These are phyloP conservation scores for Alectoris magna DNA, from an alignment of 2,797 vertebrate genomes.

Conservation along the genomic window DNA sequence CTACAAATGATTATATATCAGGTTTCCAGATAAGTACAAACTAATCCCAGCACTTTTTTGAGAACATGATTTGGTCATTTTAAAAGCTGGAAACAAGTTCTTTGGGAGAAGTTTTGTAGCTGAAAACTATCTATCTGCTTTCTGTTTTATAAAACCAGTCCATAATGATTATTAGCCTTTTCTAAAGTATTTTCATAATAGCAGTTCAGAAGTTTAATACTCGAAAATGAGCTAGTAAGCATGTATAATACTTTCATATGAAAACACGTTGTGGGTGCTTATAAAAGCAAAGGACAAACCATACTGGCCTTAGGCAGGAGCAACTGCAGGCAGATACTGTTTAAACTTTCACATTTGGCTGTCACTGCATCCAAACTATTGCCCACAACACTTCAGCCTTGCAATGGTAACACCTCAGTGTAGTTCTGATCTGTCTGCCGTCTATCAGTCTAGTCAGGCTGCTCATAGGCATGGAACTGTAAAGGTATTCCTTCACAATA, in stretches of 20 bases:
- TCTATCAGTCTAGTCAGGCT: neutral
- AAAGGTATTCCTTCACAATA: neutral
- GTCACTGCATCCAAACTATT: neutral
- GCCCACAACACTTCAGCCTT: neutral
- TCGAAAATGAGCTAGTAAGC: neutral
- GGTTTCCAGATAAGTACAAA: constrained; percentile 20
- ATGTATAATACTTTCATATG: neutral
- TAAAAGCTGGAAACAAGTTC: neutral
- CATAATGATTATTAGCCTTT: neutral
- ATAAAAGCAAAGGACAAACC: neutral
- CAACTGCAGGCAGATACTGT: neutral
- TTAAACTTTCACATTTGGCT: neutral
- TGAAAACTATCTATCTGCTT: constrained; percentile 14
- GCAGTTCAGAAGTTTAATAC: neutral
- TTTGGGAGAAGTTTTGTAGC: neutral
- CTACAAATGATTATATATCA: neutral
- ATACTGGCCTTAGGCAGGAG: neutral
- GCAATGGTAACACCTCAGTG: neutral
- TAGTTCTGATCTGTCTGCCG: neutral
- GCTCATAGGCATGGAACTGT: neutral
- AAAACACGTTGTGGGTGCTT: neutral
- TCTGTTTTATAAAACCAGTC: neutral
- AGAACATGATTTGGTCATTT: constrained; percentile 10
- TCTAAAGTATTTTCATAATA: neutral
- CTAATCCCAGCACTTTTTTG: neutral